Evolutionary conservation across 1,140 invertebrate genomes (phyloP), one percentile per base, ranked within the genome.

Genomic region (Trinorchestia longiramus): DNA sequence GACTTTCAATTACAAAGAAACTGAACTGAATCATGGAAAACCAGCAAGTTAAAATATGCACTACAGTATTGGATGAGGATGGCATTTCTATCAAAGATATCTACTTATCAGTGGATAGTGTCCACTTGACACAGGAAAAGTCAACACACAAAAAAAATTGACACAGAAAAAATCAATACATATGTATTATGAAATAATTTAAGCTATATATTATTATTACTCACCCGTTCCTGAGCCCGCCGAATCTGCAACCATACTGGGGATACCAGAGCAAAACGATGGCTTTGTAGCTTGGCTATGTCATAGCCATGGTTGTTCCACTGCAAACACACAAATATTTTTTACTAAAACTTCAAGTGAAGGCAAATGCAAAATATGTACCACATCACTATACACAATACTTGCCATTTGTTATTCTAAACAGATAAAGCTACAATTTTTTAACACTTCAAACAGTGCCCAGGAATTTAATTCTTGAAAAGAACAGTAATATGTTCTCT

Each of bases 271-370:
- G 98, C 98, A 97, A 99, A 99, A 97, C 99, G 99, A 57, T 98
- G 98, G 87, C 98, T 98, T 98, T 99, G 99, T 94, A 98, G 98
- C 97, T 99, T 99, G 0, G 99, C 98, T 87, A 99, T 98, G 97
- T 99, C 98, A 97, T 99, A 99, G 0, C 99, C 99, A 98, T 99
- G 98, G 96, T 98, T 98, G 97, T 99, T 99, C 99, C 99, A 99
- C 99, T 99, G 97, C 97, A 90, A 90, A 90, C 11, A 36, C 19
- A 36, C 36, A 77, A 28, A n/a, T n/a, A n/a, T n/a, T n/a, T n/a
- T n/a, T n/a, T n/a, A n/a, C n/a, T n/a, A n/a, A n/a, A n/a, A n/a
- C n/a, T n/a, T n/a, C n/a, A n/a, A n/a, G n/a, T 77, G 28, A 53
- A 53, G 62, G 36, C 15, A 77, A 1, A 77, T 77, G 62, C 3